Evolutionary conservation across 2,888 invertebrate species (phyloP).

Genomic region (Sicus ferrugineus): DNA sequence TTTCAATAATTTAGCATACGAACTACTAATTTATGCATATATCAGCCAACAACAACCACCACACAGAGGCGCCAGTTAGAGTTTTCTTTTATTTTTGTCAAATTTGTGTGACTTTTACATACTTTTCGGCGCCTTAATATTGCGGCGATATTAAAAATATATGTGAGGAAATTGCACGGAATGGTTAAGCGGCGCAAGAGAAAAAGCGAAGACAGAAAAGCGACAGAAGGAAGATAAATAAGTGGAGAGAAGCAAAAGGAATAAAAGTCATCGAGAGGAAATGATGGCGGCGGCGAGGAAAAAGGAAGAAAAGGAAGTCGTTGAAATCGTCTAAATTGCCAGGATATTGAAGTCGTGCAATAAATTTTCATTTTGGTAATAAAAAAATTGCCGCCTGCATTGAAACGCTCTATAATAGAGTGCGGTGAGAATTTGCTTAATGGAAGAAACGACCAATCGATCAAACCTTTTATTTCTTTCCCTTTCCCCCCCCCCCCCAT

Average conservation of each 20-base stretch:
- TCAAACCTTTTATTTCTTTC: background rate
- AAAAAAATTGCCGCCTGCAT: background rate
- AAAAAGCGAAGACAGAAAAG: background rate
- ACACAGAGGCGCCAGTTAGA: background rate
- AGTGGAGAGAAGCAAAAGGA: too few relatives aligned
- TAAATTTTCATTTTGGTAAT: conserved; percentile 22
- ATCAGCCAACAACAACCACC: background rate
- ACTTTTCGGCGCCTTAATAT: conserved; percentile 27
- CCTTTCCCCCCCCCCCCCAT: background rate
- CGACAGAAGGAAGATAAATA: too few relatives aligned
- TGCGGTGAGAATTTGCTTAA: conserved; percentile 23
- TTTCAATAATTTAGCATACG: too few relatives aligned
- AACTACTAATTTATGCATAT: background rate
- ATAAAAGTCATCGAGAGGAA: conserved; percentile 8
- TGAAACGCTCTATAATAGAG: too few relatives aligned
- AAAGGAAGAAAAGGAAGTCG: conserved; percentile 27
- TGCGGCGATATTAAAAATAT: conserved; percentile 21
- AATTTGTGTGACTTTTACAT: conserved; percentile 27
- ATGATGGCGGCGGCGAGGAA: conserved; percentile 12
- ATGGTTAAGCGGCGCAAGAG: background rate
- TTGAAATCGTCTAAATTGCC: conserved; percentile 26
- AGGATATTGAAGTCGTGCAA: conserved; percentile 29
- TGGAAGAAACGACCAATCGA: background rate
- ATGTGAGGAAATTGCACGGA: background rate
- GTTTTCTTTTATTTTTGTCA: background rate